Evolutionary conservation across 1,140 invertebrate genomes (phyloP).

Genomic region (Oreohelix idahoensis): DNA sequence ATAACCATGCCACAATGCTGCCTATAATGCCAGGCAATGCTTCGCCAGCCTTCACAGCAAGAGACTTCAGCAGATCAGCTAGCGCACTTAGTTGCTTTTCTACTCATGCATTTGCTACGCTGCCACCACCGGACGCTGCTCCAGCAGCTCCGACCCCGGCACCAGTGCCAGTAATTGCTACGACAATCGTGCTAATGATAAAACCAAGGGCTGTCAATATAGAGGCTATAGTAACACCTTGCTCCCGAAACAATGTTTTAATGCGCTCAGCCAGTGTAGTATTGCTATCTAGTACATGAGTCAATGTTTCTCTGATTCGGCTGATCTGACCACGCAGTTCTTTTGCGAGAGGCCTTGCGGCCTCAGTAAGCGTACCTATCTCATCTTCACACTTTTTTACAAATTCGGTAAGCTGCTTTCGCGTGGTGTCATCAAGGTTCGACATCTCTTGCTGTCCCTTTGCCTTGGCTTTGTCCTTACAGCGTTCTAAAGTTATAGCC

Average conservation of each 20-base stretch:
- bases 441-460: too few species aligned
- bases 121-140: conserved; percentile 59
- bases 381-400: too few species aligned
- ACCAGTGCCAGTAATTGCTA: background rate
- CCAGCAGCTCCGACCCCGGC: conserved; percentile 46
- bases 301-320: background rate
- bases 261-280: background rate
- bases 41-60: background rate
- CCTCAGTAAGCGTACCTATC: too few species aligned
- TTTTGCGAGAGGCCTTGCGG: too few species aligned
- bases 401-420: too few species aligned
- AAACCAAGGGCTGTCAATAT: background rate
- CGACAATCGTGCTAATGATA: background rate
- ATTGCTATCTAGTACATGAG: background rate
- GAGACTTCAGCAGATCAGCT: too few species aligned
- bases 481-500: too few species aligned
- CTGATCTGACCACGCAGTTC: background rate
- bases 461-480: too few species aligned
- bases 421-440: too few species aligned
- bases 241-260: background rate
- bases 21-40: background rate
- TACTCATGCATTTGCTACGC: too few species aligned
- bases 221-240: background rate
- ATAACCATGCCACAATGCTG: background rate
- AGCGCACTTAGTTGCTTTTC: too few species aligned